phyloP scores from a whole-genome alignment of 2,888 invertebrate genomes.

The Hypercompe scribonia region DNA sequence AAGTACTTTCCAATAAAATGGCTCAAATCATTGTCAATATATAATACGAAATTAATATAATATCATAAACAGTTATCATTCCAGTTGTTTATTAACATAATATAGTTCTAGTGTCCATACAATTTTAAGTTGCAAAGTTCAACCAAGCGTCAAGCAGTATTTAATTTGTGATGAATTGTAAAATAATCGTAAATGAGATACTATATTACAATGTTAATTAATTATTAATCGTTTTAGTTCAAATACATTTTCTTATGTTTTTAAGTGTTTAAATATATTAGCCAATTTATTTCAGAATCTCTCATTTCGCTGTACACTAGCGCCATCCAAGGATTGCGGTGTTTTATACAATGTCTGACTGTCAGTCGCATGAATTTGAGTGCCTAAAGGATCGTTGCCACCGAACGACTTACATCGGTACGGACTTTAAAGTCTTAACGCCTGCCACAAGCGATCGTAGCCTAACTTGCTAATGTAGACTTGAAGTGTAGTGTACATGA shows the following conservation, averaged over 20 bases:
- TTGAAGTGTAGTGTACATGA: too few species aligned
- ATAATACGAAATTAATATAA: neutral
- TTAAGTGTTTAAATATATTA: slow-evolving; percentile 8
- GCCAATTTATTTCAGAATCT: slow-evolving; percentile 43
- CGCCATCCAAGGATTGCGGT: slow-evolving; percentile 24
- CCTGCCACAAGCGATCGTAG: too few species aligned
- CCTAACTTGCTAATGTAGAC: too few species aligned
- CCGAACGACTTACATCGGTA: too few species aligned
- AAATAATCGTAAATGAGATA: slow-evolving; percentile 29
- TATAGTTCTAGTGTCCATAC: slow-evolving; percentile 14
- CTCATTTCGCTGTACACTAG: slow-evolving; percentile 25
- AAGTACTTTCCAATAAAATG: neutral
- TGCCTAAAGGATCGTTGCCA: too few species aligned
- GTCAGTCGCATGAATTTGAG: neutral
- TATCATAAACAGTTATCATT: slow-evolving; percentile 30
- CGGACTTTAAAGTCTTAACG: too few species aligned
- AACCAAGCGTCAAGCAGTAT: slow-evolving; percentile 54
- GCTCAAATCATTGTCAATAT: neutral
- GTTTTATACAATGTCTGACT: neutral
- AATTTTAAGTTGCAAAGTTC: slow-evolving; percentile 45
- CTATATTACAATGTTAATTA: slow-evolving; percentile 50
- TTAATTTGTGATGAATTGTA: slow-evolving; percentile 54
- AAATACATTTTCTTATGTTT: slow-evolving; percentile 19
- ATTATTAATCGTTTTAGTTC: slow-evolving; percentile 24
- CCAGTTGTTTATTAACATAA: slow-evolving; percentile 28